Evolutionary conservation across 2,113 vertebrate species (phyloP), one percentile per base, ranked within the genome.

Genomic region (Seriola dumerili): DNA sequence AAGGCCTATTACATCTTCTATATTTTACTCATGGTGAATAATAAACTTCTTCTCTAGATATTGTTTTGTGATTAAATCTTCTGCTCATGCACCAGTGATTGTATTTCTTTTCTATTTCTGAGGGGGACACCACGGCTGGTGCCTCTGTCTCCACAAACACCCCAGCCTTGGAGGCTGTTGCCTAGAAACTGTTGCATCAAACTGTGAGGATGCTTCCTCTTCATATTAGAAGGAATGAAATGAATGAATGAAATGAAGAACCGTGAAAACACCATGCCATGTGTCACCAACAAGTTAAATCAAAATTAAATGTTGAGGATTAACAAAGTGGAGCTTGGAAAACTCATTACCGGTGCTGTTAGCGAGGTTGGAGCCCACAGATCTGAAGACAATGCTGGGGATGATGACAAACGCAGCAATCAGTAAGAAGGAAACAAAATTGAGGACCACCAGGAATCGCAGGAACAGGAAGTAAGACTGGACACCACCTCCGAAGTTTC

Each of bases 401-500:
- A 95, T 84, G 65, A 96, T 76, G 76, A 97, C 94, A 8, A 97
- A 95, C 4, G 85, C 95, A 52, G 85, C 94, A 4, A 94, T 93
- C 14, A 97, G 80, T 44, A 96, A 81, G 3, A 94, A 96, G 1
- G 96, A 96, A 57, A 96, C 76, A 67, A 95, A 89, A 89, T 97
- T 97, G 14, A 98, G 95, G 12, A 97, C 55, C 29, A 98, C 95
- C 87, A 98, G 90, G 87, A 98, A 98, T 4, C 96, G 92, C 69
- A 97, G 92, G 72, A 97, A 96, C 25, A 94, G 73, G 83, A 98
- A 98, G 86, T 96, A 98, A 48, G 96, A 96, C 80, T 95, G 88
- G 13, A 97, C 97, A 10, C 97, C 97, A 0, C 95, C 95, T 14
- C 97, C 97, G 57, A 96, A 98, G 81, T 97, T 95, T 3, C 97